Base-by-base conservation (phyloP, 1,140 invertebrate species). In the Zaprionus ornatus region DNA sequence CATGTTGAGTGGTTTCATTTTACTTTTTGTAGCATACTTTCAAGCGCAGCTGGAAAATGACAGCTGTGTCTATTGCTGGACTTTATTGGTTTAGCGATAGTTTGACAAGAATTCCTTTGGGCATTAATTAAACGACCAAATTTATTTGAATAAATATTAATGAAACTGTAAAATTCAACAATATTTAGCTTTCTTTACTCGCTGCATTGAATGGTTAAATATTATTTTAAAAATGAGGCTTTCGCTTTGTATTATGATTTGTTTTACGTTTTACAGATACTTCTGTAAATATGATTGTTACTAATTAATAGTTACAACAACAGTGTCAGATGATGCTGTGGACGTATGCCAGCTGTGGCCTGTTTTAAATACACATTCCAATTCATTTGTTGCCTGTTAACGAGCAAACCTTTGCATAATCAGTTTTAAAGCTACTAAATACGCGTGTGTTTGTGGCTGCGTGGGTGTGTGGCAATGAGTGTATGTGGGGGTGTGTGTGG, bases 351-450 rank as follows among this genome's bases (percentile, higher is more conserved):
- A 50, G 45, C 45, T 50, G 19, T 4, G 45, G 17, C 45, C 21
- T 25, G 15, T 7, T n/a, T 27, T 27, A n/a, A 23, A 50, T 55
- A n/a, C 2, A 25, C 52, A 55, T 55, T 60, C 62, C 12, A 78
- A 79, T 72, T 77, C 83, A 80, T 68, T 79, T 52, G 19, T 50
- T 35, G 12, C 15, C 23, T 52, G 65, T 55, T 55, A 68, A 56
- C 25, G 64, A 50, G 42, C 32, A 71, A 25, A 37, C 42, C 52
- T 71, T 62, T 71, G 68, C 67, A 76, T 72, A 72, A 76, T 72
- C 62, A 55, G 61, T 40, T 76, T 76, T 76, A 72, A 76, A 62
- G 55, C 56, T 57, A 37, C 55, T 42, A 61, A 55, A 42, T 63
- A 48, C 19, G 29, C 35, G 60, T 52, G 37, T 42, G 27, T 29